phyloP scores from a whole-genome alignment of 2,888 invertebrate species.

The Melanostoma mellinum region DNA sequence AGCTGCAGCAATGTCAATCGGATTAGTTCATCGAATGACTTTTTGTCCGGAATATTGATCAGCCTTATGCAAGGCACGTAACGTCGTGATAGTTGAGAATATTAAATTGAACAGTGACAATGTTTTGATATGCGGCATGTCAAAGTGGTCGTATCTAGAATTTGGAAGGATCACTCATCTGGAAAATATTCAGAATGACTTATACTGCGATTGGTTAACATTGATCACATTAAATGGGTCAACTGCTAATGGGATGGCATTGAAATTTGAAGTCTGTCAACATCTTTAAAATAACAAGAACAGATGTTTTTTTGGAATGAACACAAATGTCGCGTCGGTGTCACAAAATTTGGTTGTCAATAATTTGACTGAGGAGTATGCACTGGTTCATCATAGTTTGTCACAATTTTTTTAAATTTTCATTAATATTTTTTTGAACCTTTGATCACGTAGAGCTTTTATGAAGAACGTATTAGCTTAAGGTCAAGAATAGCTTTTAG shows the following conservation, averaged over 20 bases:
- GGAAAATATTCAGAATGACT: slow-evolving; percentile 13
- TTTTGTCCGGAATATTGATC: slow-evolving; percentile 57
- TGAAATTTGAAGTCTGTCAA: too few relatives aligned
- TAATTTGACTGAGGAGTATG: too few relatives aligned
- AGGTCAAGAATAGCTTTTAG: too few relatives aligned
- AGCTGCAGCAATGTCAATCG: slow-evolving; percentile 38
- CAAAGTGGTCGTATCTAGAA: slow-evolving; percentile 33
- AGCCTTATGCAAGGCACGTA: slow-evolving; percentile 67
- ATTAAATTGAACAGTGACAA: slow-evolving; percentile 34
- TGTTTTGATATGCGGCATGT: slow-evolving; percentile 37
- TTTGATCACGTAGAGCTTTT: too few relatives aligned
- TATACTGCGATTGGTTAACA: background rate
- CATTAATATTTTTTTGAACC: too few relatives aligned
- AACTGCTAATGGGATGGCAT: slow-evolving; percentile 9
- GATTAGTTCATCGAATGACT: slow-evolving; percentile 55
- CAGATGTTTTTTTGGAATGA: too few relatives aligned
- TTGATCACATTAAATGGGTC: slow-evolving; percentile 9
- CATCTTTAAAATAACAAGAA: too few relatives aligned
- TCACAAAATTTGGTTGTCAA: too few relatives aligned
- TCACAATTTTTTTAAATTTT: too few relatives aligned
- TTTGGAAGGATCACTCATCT: slow-evolving; percentile 35
- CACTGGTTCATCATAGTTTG: too few relatives aligned
- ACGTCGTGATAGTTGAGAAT: slow-evolving; percentile 54
- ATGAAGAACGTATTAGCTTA: too few relatives aligned
- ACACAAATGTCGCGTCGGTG: too few relatives aligned